phyloP scores from a whole-genome alignment of 92 coral and sea anemone genomes.

The Bergia sp. region DNA sequence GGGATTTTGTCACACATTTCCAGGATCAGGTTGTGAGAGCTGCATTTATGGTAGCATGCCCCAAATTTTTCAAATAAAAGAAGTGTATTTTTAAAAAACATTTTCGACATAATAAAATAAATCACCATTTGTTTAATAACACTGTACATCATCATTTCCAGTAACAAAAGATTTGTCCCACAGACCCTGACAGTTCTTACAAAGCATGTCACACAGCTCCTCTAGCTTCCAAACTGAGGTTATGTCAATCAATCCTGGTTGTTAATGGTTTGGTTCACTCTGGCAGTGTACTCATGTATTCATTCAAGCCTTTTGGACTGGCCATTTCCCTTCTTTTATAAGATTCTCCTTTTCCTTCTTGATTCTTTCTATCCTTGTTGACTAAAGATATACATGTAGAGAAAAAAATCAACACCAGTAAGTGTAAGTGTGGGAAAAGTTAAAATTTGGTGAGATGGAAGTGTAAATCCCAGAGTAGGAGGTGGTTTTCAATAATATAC shows the following conservation, averaged over 20 bases:
- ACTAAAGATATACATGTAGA: background rate
- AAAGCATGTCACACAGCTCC: background rate
- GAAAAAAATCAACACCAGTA: background rate
- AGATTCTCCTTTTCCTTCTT: slow-evolving; percentile 36
- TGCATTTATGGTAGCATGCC: too few species aligned
- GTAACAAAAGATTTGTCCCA: slow-evolving; percentile 1
- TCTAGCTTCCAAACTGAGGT: background rate
- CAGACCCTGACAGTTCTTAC: background rate
- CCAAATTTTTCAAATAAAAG: too few species aligned
- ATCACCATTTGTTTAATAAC: slow-evolving; percentile 24
- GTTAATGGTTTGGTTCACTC: background rate
- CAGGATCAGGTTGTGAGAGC: too few species aligned
- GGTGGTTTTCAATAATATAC: too few species aligned
- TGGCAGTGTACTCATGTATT: background rate
- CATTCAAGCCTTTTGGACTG: slow-evolving; percentile 5
- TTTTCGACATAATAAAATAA: background rate
- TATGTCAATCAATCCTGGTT: background rate
- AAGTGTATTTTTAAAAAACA: too few species aligned
- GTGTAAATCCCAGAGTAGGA: too few species aligned
- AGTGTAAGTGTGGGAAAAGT: too few species aligned
- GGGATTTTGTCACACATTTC: too few species aligned
- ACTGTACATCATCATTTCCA: slow-evolving; percentile 15
- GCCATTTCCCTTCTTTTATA: slow-evolving; percentile 37
- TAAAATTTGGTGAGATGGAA: too few species aligned
- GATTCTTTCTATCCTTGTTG: slow-evolving; percentile 44